These are phyloP conservation scores for Arctopsyche grandis DNA, from an alignment of 1,140 invertebrate species.

Conservation along the genomic window DNA sequence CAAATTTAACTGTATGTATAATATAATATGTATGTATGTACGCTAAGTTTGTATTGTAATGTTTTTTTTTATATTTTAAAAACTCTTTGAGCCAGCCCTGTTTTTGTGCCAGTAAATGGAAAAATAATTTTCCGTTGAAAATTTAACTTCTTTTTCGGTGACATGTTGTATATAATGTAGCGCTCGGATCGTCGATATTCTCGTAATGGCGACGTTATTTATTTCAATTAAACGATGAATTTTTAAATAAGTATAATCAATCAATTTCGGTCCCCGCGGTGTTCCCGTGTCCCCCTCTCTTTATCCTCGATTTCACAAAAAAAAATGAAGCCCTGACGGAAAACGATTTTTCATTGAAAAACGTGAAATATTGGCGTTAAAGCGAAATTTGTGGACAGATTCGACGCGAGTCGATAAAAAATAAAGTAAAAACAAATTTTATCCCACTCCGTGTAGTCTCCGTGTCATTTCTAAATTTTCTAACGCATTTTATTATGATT, in stretches of 20 bases:
- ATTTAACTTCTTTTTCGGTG: no score
- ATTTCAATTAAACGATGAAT: constrained; percentile 28
- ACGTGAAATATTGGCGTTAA: constrained; percentile 16
- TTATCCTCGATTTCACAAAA: background rate
- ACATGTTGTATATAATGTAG: no score
- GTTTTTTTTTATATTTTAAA: no score
- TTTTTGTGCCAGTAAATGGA: no score
- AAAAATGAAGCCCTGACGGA: background rate
- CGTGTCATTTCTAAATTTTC: no score
- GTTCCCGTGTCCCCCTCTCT: background rate
- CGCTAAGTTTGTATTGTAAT: no score
- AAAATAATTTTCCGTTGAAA: no score
- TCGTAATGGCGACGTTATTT: constrained; percentile 16
- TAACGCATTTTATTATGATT: background rate
- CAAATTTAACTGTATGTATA: no score
- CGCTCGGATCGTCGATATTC: background rate
- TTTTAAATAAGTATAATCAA: constrained; percentile 30
- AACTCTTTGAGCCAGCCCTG: no score
- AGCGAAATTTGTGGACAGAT: constrained; percentile 17
- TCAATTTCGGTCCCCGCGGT: constrained; percentile 15
- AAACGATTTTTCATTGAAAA: constrained; percentile 26
- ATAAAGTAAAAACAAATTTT: background rate
- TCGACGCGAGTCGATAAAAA: constrained; percentile 2
- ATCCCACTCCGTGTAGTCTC: no score
- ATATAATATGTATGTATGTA: no score